Conservation (phyloP, 2,113 vertebrate species). For the Coracopsis vasa region DNA sequence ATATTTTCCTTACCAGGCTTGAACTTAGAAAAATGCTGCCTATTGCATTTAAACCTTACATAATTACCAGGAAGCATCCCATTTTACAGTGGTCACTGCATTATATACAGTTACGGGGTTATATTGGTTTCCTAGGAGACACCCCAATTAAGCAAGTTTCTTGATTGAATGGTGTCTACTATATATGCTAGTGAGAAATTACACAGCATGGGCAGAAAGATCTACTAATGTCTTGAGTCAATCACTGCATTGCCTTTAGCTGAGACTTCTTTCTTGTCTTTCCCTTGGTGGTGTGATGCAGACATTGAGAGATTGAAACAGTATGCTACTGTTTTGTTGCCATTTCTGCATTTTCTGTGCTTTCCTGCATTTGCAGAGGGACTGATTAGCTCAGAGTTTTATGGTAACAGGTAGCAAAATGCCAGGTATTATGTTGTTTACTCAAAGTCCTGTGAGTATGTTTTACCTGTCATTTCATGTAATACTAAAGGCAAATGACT, state of each 20-base stretch:
- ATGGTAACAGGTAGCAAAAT: not conserved
- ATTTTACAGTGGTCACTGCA: not conserved
- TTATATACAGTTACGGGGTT: not conserved
- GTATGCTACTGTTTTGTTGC: not conserved
- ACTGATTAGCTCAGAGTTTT: not conserved
- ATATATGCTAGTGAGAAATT: not conserved
- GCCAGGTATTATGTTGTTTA: not conserved
- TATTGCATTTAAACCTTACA: not conserved
- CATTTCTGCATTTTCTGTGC: not conserved
- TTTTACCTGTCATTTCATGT: not conserved
- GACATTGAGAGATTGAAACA: not conserved
- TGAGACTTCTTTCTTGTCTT: not conserved
- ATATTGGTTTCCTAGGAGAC: not conserved
- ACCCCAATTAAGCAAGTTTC: not conserved
- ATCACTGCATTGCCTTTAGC: not conserved
- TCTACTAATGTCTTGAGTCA: not conserved
- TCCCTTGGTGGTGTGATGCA: not conserved
- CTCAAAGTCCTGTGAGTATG: not conserved
- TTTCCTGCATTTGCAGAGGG: not conserved
- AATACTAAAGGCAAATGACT: slow-evolving; percentile 14
- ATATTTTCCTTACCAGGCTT: not conserved
- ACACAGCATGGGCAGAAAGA: not conserved
- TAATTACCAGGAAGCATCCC: not conserved
- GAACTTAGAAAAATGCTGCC: not conserved
- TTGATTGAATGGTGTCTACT: not conserved